Conservation (phyloP, 2,113 vertebrate genomes). For the Rhynchopsitta pachyrhyncha region DNA sequence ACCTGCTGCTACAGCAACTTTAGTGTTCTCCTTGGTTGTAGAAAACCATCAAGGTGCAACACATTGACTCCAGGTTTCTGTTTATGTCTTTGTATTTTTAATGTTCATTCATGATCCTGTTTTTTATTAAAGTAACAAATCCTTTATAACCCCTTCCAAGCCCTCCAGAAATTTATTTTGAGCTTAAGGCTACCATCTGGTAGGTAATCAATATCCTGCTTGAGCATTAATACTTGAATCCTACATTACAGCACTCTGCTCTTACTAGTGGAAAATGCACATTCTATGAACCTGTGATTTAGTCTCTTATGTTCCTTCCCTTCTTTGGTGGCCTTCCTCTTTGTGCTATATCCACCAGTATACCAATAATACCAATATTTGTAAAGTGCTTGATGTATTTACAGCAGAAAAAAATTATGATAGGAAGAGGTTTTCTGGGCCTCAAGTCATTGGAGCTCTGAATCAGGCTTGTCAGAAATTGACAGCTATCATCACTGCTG, state of each 20-base stretch:
- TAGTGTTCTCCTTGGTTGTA: background rate
- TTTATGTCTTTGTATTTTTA: background rate
- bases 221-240: background rate
- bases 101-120: background rate
- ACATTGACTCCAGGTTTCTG: background rate
- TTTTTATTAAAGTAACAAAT: background rate
- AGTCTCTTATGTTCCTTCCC: background rate
- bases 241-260: background rate
- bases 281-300: fast-evolving
- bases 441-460: background rate
- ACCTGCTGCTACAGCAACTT: background rate
- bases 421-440: background rate
- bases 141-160: background rate
- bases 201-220: background rate
- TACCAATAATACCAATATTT: background rate
- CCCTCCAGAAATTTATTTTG: background rate
- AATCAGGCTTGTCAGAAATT: fast-evolving
- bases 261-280: fast-evolving
- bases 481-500: background rate
- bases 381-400: background rate
- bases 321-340: background rate
- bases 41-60: background rate
- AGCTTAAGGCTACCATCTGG: background rate
- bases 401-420: background rate
- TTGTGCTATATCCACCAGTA: fast-evolving